A percentile compares a stretch with the other conserved stretches of the same genome.
These are phyloP conservation scores for Platycercus adscitus DNA, from an alignment of 2,113 vertebrate genomes.

Conservation along the genomic window DNA sequence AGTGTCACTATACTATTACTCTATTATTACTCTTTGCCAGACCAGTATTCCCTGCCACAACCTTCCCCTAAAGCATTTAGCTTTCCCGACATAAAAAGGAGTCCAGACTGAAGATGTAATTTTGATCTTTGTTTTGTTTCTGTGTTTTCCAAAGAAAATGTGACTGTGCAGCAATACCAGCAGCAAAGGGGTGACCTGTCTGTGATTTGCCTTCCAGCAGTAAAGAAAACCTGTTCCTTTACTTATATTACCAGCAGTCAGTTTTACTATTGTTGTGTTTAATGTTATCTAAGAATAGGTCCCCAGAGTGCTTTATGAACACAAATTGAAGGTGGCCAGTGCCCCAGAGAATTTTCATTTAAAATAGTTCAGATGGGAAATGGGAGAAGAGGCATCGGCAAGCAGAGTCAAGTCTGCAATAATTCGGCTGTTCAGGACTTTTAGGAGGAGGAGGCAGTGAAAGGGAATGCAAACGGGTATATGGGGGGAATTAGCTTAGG, in stretches of 20 bases:
- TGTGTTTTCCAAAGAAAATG: background rate
- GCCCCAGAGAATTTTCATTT: background rate
- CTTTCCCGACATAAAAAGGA: background rate
- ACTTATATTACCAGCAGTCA: background rate
- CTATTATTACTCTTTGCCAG: background rate
- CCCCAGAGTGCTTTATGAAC: background rate
- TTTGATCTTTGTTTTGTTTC: background rate
- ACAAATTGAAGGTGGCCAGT: background rate
- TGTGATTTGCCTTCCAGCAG: background rate
- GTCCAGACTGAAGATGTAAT: background rate
- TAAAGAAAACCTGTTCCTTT: background rate
- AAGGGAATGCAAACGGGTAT: background rate
- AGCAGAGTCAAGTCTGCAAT: background rate
- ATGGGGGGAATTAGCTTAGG: background rate
- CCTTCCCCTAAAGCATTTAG: background rate
- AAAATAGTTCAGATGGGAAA: background rate
- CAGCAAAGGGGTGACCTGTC: background rate
- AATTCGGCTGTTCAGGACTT: background rate
- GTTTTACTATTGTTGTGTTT: background rate
- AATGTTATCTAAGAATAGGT: background rate
- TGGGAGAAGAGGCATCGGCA: background rate
- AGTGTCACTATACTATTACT: constrained; percentile 8
- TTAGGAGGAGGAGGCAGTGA: background rate
- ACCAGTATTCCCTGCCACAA: background rate
- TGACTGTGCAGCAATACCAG: background rate